Base-by-base conservation (phyloP, 2,113 vertebrate species). In the Nyctereutes procyonoides region DNA sequence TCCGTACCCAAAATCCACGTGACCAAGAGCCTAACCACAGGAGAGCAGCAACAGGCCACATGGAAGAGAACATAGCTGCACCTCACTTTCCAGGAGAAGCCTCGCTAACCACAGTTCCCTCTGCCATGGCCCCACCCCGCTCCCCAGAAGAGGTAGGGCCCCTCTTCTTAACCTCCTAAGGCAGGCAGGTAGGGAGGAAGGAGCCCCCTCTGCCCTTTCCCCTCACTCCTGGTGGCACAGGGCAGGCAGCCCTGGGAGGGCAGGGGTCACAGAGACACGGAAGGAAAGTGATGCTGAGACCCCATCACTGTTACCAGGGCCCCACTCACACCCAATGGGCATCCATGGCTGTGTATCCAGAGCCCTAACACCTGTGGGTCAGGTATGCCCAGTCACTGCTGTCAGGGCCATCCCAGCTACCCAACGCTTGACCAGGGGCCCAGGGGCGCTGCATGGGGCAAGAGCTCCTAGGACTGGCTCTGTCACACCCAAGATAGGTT, bases 291-390 rank as follows among this genome's bases (percentile, higher is more conserved):
- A 3, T 4, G 60, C 53, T 13, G n/a, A 15, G 22, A 35, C 60
- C 48, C 51, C n/a, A 28, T 7, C 58, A 6, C 63, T 0, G 32
- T n/a, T 43, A 48, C 26, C 24, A 65, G 67, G 56, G n/a, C 10
- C 76, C 53, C 6, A 15, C 14, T 24, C 16, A 58, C 13, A 3
- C 26, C 12, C 17, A 1, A 9, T 0, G 12, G 62, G 43, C 20
- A 10, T 8, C 20, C 22, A 3, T 9, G 2, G 2, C 0, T 0
- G 35, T 1, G 8, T 32, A 24, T 1, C 19, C 15, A 15, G 28
- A 67, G 69, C 38, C 32, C 10, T 1, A 0, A 5, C 32, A 11
- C 38, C 24, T 0, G 28, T 0, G 32, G 14, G 35, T 65, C 12
- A 2, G 5, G 1, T 2, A 2, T 7, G 7, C 60, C 53, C 2